These are phyloP conservation scores for Cinclus cinclus DNA, from an alignment of 2,113 vertebrate genomes.

Conservation along the genomic window DNA sequence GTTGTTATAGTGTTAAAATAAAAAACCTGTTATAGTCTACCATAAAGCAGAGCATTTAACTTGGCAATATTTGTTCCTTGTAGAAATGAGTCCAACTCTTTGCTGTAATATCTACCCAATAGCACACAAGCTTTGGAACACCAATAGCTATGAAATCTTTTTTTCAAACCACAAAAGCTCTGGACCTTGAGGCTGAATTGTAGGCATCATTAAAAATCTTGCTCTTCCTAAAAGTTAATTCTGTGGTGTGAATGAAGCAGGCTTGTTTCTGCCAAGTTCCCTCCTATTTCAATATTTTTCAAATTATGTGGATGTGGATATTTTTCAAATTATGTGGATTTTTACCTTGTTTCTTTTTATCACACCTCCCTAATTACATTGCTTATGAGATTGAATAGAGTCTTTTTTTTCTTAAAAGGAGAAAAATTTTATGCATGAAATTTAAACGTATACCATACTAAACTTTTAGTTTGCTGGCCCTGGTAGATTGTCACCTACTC, in stretches of 20 bases:
- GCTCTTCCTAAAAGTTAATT: neutral
- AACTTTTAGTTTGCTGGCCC: neutral
- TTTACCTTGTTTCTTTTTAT: neutral
- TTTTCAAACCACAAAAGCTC: neutral
- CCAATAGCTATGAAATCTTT: neutral
- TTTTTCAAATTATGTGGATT: neutral
- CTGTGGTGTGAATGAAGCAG: neutral
- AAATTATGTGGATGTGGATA: neutral
- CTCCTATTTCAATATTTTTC: neutral
- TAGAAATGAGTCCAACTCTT: neutral
- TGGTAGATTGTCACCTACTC: neutral
- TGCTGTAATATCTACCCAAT: neutral
- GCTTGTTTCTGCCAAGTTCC: neutral
- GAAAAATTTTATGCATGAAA: neutral
- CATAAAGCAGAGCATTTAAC: neutral
- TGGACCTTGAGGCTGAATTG: neutral
- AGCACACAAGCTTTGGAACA: neutral
- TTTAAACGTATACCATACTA: neutral
- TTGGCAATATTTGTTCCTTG: neutral
- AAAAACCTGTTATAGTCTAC: neutral
- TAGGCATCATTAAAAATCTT: neutral
- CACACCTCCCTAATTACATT: neutral
- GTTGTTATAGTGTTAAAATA: neutral
- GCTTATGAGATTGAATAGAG: neutral
- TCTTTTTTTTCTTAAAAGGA: neutral